Percentiles rank a stretch among this genome's conserved stretches.
These are phyloP conservation scores for Peribatodes rhomboidaria DNA, from an alignment of 2,888 invertebrate genomes.

Conservation along the genomic window DNA sequence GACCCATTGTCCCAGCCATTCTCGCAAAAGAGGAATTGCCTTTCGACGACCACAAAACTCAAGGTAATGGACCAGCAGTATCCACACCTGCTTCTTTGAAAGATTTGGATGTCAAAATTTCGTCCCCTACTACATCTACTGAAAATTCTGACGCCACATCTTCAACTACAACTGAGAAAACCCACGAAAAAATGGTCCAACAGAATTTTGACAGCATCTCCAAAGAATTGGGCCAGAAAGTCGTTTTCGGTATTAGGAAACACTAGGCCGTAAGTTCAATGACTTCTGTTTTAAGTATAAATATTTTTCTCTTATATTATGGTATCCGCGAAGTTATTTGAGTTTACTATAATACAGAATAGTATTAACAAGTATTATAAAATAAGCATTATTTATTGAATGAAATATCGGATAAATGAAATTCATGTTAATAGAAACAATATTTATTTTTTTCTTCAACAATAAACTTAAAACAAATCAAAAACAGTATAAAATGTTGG, in stretches of 20 bases:
- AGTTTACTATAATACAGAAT: not conserved
- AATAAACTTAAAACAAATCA: not conserved
- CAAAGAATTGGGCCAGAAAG: slow-evolving; percentile 31
- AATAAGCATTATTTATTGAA: not conserved
- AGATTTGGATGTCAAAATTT: slow-evolving; percentile 3
- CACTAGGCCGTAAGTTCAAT: slow-evolving; percentile 5
- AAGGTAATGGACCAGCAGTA: not conserved
- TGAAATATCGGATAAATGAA: slow-evolving; percentile 19
- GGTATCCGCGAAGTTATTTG: not conserved
- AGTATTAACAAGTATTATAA: not conserved
- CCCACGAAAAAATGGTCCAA: not conserved
- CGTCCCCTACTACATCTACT: not conserved
- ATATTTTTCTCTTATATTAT: not conserved
- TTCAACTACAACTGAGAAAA: slow-evolving; percentile 3
- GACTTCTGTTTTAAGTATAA: not conserved
- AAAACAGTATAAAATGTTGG: slow-evolving; percentile 17
- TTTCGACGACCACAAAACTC: not conserved
- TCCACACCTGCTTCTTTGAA: not conserved
- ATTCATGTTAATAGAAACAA: slow-evolving; percentile 19
- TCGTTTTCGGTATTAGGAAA: slow-evolving; percentile 28
- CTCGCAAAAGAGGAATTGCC: not conserved
- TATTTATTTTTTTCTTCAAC: slow-evolving; percentile 21
- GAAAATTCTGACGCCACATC: not conserved
- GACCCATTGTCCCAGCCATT: not conserved
- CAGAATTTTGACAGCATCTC: slow-evolving; percentile 29